phyloP scores from a whole-genome alignment of 2,797 vertebrate species.

The Pantherophis vulpinus region DNA sequence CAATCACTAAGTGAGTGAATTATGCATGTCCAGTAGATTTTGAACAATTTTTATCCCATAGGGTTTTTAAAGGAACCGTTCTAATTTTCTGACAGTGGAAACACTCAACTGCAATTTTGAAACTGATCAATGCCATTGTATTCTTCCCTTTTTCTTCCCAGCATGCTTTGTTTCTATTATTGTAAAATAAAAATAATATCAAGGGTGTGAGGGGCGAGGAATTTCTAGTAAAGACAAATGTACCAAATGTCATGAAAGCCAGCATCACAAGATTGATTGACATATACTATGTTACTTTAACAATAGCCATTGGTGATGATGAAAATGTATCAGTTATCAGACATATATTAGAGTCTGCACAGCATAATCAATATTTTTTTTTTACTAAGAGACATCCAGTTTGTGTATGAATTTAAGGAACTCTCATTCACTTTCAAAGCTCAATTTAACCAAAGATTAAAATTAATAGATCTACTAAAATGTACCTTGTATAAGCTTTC shows the following conservation, averaged over 20 bases:
- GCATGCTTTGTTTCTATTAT: neutral
- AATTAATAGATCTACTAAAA: neutral
- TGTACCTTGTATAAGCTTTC: neutral
- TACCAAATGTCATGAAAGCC: conserved; percentile 20
- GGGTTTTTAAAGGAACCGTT: neutral
- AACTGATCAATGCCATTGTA: neutral
- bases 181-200: conserved; percentile 17
- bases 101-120: neutral
- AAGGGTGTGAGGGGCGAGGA: neutral
- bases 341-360: conserved; percentile 35
- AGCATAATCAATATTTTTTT: conserved; percentile 30
- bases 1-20: neutral
- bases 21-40: neutral
- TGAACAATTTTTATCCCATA: neutral
- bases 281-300: conserved; percentile 44
- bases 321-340: conserved; percentile 42
- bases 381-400: conserved; percentile 35
- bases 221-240: conserved; percentile 23
- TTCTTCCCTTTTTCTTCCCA: conserved; percentile 2
- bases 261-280: conserved; percentile 57
- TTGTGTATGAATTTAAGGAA: neutral
- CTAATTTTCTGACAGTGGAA: neutral
- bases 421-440: neutral
- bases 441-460: conserved; percentile 2
- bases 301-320: conserved; percentile 37